Base-by-base conservation (phyloP, 2,888 invertebrate genomes). In the Trachelus tabidus region DNA sequence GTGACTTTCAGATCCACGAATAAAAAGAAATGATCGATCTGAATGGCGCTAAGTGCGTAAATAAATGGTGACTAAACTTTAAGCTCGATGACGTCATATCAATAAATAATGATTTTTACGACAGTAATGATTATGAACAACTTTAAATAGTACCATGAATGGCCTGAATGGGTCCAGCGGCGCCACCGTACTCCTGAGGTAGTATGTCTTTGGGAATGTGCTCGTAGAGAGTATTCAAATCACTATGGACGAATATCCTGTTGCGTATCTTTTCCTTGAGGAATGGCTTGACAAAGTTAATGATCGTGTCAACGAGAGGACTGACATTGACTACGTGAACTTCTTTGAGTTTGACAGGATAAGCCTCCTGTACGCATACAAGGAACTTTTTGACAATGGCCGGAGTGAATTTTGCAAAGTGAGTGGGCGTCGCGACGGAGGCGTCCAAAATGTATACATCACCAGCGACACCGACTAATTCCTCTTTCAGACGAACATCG, bases 251-350 rank as follows among this genome's bases (percentile, higher is more conserved):
- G 92, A 95, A 95, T 89, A 97, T 96, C 86, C 97, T 95, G 87
- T 95, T 95, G 87, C 95, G 94, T 86, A 97, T 96, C 93, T 97
- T 97, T 90, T 97, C 97, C 92, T 96, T 97, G 82, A 97, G 93
- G 92, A 97, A 96, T 0, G 97, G 97, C 90, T 96, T 96, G 34
- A 96, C 96, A 91, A 97, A 96, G 89, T 95, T 96, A 85, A 96
- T 94, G 83, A 97, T 97, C 81, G 96, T 96, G 89, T 97, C 97
- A 56, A 97, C 96, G 68, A 97, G 91, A 0, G 97, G 96, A 1
- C 96, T 96, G 4, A 96, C 95, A 89, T 97, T 97, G 87, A 97
- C 94, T 1, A 97, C 95, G 89, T 97, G 97, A 37, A 97, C 96
- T 92, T 96, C 96, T 92, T 97, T 97, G 86, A 97, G 93, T 90